These are phyloP conservation scores for Papilio helenus DNA, from an alignment of 1,140 invertebrate genomes.

Conservation along the genomic window DNA sequence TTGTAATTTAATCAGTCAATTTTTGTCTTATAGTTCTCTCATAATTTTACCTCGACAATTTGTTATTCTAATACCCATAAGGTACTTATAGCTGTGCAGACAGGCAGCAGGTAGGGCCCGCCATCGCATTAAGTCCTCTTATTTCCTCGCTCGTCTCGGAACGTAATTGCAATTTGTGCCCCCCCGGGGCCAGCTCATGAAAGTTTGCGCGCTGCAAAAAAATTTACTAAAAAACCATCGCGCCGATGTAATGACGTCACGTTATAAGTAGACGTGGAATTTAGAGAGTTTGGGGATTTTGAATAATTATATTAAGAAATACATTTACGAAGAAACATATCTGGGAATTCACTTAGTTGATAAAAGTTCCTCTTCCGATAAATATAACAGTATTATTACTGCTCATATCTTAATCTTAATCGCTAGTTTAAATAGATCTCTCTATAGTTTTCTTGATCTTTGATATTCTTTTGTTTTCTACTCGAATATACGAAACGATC, in stretches of 20 bases:
- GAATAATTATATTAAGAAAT: neutral
- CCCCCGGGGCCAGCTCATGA: constrained; percentile 9
- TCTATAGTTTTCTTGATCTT: neutral
- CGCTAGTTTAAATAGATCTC: too few species aligned
- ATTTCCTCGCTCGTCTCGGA: constrained; percentile 14
- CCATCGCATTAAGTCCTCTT: neutral
- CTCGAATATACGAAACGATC: neutral
- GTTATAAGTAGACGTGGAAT: neutral
- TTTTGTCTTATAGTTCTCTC: too few species aligned
- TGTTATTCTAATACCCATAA: neutral
- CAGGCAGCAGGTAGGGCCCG: neutral
- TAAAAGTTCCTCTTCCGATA: too few species aligned
- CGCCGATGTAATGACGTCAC: constrained; percentile 25
- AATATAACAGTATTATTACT: too few species aligned
- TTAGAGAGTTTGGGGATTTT: neutral
- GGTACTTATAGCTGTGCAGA: neutral
- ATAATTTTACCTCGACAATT: neutral
- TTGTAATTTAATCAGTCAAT: too few species aligned
- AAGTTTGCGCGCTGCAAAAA: constrained; percentile 25
- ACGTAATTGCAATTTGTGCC: constrained; percentile 34
- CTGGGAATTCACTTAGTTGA: neutral
- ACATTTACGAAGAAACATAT: neutral
- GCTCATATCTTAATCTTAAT: too few species aligned
- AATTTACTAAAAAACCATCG: neutral
- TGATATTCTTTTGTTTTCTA: neutral